Conservation (phyloP, 1,140 invertebrate species). For the Schlechtendalia chinensis region DNA sequence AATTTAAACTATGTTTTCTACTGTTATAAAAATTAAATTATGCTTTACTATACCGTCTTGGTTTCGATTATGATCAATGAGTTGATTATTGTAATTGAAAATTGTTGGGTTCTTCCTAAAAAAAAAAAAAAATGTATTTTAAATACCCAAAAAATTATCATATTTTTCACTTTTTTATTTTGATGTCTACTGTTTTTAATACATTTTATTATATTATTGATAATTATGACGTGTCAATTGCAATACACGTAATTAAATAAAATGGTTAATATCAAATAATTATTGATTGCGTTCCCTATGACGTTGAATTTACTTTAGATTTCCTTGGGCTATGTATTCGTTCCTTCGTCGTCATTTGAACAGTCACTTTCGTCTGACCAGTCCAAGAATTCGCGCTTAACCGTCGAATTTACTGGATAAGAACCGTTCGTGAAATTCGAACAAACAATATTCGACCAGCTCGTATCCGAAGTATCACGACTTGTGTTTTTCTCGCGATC, state of each 20-base stretch:
- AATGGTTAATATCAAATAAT: not conserved
- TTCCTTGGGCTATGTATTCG: not conserved
- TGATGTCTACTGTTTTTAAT: not conserved
- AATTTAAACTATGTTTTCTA: conserved; percentile 6
- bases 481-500: not conserved
- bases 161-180: not conserved
- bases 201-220: too few species aligned
- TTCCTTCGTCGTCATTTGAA: not conserved
- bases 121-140: not conserved
- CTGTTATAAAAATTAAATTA: not conserved
- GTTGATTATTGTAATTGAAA: not conserved
- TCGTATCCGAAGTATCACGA: not conserved
- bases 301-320: not conserved
- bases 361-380: not conserved
- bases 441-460: not conserved
- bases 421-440: not conserved
- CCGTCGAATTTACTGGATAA: not conserved
- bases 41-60: not conserved
- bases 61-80: not conserved
- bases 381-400: not conserved
- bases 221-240: too few species aligned
- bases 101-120: not conserved
- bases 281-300: not conserved
- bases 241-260: too few species aligned
- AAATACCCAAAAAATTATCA: not conserved